Evolutionary conservation across 2,113 vertebrate genomes (phyloP).

Genomic region (Actenoides lindsayi): DNA sequence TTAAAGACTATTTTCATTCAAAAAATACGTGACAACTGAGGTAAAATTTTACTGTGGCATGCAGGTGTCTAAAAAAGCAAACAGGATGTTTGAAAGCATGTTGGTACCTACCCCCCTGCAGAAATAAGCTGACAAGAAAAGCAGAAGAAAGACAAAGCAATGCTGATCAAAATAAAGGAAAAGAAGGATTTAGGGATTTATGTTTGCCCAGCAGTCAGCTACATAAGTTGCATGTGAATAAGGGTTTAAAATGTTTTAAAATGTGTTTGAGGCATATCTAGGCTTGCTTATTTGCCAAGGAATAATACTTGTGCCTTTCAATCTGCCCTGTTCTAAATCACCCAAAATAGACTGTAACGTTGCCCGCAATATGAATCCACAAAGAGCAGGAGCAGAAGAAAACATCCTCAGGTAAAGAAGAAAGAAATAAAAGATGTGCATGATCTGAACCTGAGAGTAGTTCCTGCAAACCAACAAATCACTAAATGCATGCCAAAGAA

Average conservation of each 20-base stretch:
- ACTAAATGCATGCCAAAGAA: neutral
- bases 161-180: neutral
- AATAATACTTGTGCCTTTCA: constrained; percentile 12
- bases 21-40: neutral
- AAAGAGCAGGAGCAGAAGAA: constrained; percentile 7
- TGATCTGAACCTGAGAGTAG: neutral
- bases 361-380: neutral
- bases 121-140: constrained; percentile 36
- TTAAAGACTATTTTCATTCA: neutral
- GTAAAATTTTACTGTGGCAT: neutral
- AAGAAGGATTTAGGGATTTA: constrained; percentile 23
- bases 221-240: constrained; percentile 12
- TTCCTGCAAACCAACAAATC: constrained; percentile 14
- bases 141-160: constrained; percentile 23
- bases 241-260: constrained; percentile 11
- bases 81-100: neutral
- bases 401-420: neutral
- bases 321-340: constrained; percentile 27
- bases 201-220: neutral
- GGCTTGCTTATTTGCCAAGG: neutral
- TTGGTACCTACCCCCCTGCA: neutral
- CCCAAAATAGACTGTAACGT: neutral
- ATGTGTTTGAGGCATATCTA: neutral
- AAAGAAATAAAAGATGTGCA: neutral
- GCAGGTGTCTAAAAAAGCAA: neutral